phyloP scores from a whole-genome alignment of 2,888 invertebrate genomes.

The Acheta domesticus region DNA sequence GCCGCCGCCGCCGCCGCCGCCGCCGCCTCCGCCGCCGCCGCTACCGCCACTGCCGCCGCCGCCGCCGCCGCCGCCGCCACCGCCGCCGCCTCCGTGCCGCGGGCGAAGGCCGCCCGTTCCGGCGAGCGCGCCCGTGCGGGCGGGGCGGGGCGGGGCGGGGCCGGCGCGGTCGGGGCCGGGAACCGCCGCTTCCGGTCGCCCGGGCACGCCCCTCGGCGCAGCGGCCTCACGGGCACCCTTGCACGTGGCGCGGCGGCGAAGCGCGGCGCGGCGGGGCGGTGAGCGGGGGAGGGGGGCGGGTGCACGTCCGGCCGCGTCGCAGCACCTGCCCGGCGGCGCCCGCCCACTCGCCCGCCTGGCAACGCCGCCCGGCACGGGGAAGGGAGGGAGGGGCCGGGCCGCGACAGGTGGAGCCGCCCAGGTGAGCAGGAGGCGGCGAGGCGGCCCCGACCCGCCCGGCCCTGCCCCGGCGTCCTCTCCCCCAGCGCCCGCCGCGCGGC shows the following conservation, averaged over 20 bases:
- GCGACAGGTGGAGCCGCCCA: not conserved
- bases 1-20: no score
- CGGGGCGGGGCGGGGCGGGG: not conserved
- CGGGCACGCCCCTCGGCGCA: slow-evolving; percentile 7
- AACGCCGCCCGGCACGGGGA: not conserved
- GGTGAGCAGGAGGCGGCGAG: no score
- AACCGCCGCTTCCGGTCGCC: slow-evolving; percentile 18
- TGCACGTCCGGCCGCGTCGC: not conserved
- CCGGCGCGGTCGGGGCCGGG: not conserved
- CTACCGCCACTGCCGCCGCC: no score
- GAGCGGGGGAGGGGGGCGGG: not conserved
- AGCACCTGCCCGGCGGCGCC: not conserved
- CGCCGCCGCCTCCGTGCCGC: no score
- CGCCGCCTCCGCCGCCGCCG: no score
- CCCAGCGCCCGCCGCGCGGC: not conserved
- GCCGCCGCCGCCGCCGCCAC: no score
- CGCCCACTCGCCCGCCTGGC: not conserved
- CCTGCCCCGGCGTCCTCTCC: not conserved
- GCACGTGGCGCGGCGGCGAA: not conserved
- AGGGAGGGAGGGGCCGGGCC: not conserved
- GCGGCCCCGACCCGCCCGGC: no score
- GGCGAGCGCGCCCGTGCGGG: not conserved
- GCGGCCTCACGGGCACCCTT: not conserved
- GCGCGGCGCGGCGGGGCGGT: not conserved
- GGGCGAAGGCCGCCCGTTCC: slow-evolving; percentile 9